Evolutionary conservation across 2,113 vertebrate genomes (phyloP).

Genomic region (Hyperoodon ampullatus): DNA sequence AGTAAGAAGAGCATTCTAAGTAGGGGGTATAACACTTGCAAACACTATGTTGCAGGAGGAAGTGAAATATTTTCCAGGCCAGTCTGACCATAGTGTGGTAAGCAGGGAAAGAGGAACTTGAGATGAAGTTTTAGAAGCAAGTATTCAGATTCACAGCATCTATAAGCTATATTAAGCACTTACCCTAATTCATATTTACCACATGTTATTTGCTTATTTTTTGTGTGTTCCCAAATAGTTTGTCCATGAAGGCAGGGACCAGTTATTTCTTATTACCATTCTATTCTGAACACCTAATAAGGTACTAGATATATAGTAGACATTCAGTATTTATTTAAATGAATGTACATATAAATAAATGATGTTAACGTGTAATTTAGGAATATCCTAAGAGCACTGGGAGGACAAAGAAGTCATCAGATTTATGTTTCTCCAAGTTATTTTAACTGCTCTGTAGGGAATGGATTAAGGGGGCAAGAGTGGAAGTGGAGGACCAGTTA

Average conservation of each 20-base stretch:
- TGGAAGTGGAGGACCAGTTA: neutral
- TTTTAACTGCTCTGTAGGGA: neutral
- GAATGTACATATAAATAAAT: neutral
- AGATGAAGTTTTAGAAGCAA: neutral
- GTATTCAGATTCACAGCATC: neutral
- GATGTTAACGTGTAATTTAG: neutral
- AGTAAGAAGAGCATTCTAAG: neutral
- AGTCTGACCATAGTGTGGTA: neutral
- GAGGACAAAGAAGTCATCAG: neutral
- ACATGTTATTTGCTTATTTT: slow-evolving; percentile 5
- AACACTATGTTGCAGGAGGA: neutral
- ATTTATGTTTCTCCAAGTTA: neutral
- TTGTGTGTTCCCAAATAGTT: neutral
- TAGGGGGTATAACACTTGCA: neutral
- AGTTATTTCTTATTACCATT: neutral
- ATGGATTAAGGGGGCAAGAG: neutral
- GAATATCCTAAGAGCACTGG: neutral
- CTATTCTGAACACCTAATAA: neutral
- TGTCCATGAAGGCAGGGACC: neutral
- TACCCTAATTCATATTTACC: neutral
- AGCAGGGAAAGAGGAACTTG: neutral
- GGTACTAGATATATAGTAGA: neutral
- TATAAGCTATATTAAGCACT: neutral
- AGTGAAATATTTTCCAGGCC: neutral
- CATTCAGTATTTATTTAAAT: neutral